phyloP scores from a whole-genome alignment of 1,140 invertebrate species.

The Dreissena polymorpha region DNA sequence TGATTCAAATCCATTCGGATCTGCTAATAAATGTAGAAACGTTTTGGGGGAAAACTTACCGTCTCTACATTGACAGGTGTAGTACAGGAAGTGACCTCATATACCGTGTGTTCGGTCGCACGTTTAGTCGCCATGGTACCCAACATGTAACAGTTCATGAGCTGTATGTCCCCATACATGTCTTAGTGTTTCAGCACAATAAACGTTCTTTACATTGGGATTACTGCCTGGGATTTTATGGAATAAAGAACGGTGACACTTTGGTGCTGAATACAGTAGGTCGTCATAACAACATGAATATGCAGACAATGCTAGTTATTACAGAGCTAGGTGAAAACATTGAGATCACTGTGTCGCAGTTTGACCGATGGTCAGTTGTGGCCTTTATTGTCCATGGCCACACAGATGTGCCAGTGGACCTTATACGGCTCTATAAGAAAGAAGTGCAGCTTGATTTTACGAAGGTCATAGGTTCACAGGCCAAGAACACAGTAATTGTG shows the following conservation, averaged over 20 bases:
- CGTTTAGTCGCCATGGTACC: slow-evolving; percentile 63
- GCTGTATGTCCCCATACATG: slow-evolving; percentile 69
- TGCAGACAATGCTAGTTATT: slow-evolving; percentile 65
- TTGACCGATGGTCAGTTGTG: slow-evolving; percentile 73
- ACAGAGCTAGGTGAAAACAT: slow-evolving; percentile 63
- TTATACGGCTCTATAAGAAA: slow-evolving; percentile 67
- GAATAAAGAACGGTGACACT: slow-evolving; percentile 60
- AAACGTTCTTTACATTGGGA: slow-evolving; percentile 64
- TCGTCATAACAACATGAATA: slow-evolving; percentile 60
- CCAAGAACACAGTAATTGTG: slow-evolving; percentile 48
- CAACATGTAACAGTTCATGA: slow-evolving; percentile 67
- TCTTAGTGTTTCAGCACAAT: slow-evolving; percentile 64
- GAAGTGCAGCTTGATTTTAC: slow-evolving; percentile 63
- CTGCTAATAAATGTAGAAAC: slow-evolving; percentile 72
- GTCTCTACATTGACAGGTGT: slow-evolving; percentile 71
- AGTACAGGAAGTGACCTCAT: slow-evolving; percentile 69
- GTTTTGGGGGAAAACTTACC: slow-evolving; percentile 73
- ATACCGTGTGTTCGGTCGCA: slow-evolving; percentile 63
- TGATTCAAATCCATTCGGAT: slow-evolving; percentile 71
- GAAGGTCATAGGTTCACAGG: slow-evolving; percentile 60
- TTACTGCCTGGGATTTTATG: slow-evolving; percentile 66
- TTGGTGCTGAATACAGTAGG: slow-evolving; percentile 68
- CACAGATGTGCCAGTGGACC: slow-evolving; percentile 71
- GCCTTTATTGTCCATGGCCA: slow-evolving; percentile 73
- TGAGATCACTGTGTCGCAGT: slow-evolving; percentile 65